Conservation (phyloP, 2,888 invertebrate species). For the Napeogenes inachia region DNA sequence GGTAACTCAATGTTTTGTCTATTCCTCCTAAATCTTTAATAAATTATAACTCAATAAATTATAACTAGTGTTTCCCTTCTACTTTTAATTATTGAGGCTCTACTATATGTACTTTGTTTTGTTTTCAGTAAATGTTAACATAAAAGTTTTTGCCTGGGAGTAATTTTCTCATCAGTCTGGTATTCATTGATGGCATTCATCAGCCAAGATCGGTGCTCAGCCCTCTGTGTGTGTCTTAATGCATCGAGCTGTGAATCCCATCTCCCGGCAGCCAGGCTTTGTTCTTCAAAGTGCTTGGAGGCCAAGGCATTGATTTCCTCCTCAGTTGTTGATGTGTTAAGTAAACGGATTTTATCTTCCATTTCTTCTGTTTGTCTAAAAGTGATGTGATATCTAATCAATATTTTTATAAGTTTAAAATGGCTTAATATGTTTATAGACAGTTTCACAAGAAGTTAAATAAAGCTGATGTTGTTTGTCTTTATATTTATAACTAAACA, state of each 20-base stretch:
- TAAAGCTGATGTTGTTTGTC: no score
- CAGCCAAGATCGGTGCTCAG: constrained; percentile 93
- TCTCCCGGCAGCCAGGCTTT: constrained; percentile 89
- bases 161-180: constrained; percentile 66
- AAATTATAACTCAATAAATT: no score
- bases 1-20: no score
- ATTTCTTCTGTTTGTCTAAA: constrained; percentile 90
- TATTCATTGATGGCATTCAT: constrained; percentile 82
- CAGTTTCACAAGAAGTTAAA: no score
- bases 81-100: no score
- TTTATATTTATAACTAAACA: background rate
- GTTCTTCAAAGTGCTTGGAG: constrained; percentile 87
- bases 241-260: constrained; percentile 92
- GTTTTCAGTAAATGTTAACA: background rate
- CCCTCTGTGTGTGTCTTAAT: constrained; percentile 88
- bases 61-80: no score
- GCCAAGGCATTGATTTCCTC: constrained; percentile 91
- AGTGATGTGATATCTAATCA: background rate
- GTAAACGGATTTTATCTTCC: constrained; percentile 87
- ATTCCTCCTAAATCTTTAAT: no score
- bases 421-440: no score
- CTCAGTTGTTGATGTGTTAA: constrained; percentile 88
- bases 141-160: constrained; percentile 80
- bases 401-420: background rate
- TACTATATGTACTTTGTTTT: no score